Base-by-base conservation (phyloP, 2,797 vertebrate genomes). In the Furcifer pardalis region DNA sequence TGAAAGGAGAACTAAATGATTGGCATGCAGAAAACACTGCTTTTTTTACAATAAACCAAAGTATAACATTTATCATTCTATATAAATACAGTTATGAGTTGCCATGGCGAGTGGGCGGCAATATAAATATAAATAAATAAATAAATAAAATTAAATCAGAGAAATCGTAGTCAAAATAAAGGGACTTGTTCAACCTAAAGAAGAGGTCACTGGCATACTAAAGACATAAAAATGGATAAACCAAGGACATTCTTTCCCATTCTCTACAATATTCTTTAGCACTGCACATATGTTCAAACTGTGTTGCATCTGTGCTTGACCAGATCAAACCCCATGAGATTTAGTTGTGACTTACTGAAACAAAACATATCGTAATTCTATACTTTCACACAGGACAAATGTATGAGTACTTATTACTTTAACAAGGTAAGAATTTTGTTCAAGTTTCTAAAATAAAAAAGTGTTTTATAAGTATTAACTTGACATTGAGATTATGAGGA, bases 401-500 rank as follows among this genome's bases (percentile, higher is more conserved):
- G 73, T 82, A 72, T 56, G 69, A 40, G 76, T 42, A 2, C 27
- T 21, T 71, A 17, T 56, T 49, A 84, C n/a, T n/a, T n/a, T n/a
- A n/a, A n/a, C n/a, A n/a, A n/a, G n/a, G n/a, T 63, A 12, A 27
- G 0, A 85, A 5, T 9, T 89, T n/a, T 78, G 0, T 56, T 81
- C 82, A 30, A 75, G 78, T 62, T 5, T 32, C 74, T 63, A 21
- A 85, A 81, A 35, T 56, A 80, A 60, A 30, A 89, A 84, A 30
- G 83, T 7, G 23, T 37, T 68, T 40, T n/a, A 37, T 40, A 77
- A 71, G 5, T 23, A 21, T 25, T 4, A 68, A 68, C 5, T 1
- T 56, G 23, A 87, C 44, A 76, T 46, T 84, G 81, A 89, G 82
- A 89, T 30, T 44, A 89, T 56, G 52, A 56, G 52, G 52, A 56